Conservation (phyloP, 2,113 vertebrate species). For the Uria lomvia region DNA sequence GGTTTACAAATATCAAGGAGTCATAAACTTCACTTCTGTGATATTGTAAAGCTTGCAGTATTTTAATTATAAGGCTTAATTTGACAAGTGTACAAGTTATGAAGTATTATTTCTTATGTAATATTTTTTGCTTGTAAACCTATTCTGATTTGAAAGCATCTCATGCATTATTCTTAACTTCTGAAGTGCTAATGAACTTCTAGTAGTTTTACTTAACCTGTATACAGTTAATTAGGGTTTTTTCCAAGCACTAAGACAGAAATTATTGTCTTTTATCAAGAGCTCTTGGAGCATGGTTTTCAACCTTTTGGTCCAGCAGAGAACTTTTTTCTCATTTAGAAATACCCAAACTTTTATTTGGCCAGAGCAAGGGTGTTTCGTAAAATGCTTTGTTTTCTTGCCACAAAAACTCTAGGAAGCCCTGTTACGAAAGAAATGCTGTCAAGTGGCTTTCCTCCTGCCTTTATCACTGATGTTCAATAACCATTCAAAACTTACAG, state of each 20-base stretch:
- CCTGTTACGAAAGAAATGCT: constrained; percentile 67
- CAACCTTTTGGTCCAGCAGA: constrained; percentile 16
- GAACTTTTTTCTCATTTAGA: constrained; percentile 18
- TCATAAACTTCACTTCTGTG: neutral
- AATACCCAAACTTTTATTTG: constrained; percentile 55
- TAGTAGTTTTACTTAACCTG: neutral
- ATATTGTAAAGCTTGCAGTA: neutral
- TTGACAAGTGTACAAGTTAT: neutral
- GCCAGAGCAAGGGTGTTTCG: constrained; percentile 59
- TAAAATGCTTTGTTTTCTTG: constrained; percentile 70
- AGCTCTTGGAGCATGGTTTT: neutral
- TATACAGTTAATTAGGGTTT: neutral
- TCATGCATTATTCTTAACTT: neutral
- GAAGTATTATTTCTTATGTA: neutral
- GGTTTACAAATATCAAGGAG: neutral
- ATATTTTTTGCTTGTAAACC: neutral
- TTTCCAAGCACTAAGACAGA: neutral
- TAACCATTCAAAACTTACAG: constrained; percentile 69
- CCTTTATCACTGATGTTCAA: constrained; percentile 67
- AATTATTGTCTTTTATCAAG: neutral
- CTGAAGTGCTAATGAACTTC: neutral
- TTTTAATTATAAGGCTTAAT: neutral
- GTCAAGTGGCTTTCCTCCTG: constrained; percentile 68
- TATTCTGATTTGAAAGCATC: neutral
- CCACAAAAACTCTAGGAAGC: constrained; percentile 69